Evolutionary conservation across 2,113 vertebrate genomes (phyloP).

Genomic region (Craseonycteris thonglongyai): DNA sequence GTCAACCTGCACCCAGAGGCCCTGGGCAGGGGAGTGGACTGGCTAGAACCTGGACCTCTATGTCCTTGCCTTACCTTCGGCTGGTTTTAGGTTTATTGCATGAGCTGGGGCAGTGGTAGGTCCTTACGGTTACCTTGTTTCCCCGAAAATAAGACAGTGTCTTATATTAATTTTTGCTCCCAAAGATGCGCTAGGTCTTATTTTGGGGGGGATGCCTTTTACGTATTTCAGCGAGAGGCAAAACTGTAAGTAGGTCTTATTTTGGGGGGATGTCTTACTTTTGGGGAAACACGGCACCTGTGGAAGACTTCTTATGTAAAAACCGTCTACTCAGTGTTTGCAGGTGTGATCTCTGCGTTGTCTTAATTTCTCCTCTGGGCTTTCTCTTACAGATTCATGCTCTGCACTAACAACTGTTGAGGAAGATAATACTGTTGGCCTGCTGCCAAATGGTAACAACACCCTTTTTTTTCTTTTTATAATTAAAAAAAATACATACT

Average conservation of each 20-base stretch:
- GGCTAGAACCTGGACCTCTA: no score
- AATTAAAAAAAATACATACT: background rate
- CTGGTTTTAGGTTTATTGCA: background rate
- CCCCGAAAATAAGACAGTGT: no score
- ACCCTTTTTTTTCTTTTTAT: background rate
- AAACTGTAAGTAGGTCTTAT: no score
- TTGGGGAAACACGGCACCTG: no score
- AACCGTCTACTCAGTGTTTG: background rate
- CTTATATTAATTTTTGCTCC: no score
- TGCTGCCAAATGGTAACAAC: conserved; percentile 87
- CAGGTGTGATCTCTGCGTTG: background rate
- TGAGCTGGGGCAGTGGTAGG: background rate
- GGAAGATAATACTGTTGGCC: conserved; percentile 87
- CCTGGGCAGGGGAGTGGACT: rapidly evolving
- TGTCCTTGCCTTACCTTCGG: background rate
- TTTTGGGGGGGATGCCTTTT: no score
- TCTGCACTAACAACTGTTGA: conserved; percentile 89
- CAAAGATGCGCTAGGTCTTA: no score
- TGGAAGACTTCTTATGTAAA: background rate
- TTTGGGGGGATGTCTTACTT: no score
- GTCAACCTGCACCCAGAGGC: background rate
- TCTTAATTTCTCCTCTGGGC: background rate
- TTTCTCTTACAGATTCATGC: conserved; percentile 81
- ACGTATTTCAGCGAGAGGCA: no score
- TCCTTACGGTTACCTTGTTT: no score